A percentile compares a stretch with the other conserved stretches of the same genome.
phyloP scores from a whole-genome alignment of 2,797 vertebrate genomes.

The Delichon dasypus region DNA sequence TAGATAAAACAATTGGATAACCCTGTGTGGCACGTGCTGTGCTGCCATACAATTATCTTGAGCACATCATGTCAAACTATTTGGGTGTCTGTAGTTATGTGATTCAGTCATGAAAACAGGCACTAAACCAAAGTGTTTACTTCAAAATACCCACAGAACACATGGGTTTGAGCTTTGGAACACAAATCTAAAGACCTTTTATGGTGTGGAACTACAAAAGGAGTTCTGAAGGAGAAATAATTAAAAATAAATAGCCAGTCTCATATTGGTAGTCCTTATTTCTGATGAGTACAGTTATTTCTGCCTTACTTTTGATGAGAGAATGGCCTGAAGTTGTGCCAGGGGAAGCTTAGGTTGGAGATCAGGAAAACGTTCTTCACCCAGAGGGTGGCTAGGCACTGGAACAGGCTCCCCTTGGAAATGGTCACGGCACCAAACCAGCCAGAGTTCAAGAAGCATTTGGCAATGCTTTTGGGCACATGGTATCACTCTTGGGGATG shows the following conservation, averaged over 20 bases:
- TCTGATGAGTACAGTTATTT: background rate
- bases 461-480: background rate
- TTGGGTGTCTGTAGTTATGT: background rate
- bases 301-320: background rate
- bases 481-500: background rate
- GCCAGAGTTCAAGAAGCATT: background rate
- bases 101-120: background rate
- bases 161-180: background rate
- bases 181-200: background rate
- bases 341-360: background rate
- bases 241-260: background rate
- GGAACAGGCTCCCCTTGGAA: background rate
- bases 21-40: background rate
- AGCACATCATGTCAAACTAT: background rate
- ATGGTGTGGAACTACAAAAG: background rate
- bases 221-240: background rate
- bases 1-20: background rate
- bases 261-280: background rate
- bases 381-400: background rate
- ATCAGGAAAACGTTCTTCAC: background rate
- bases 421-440: background rate
- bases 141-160: background rate
- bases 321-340: background rate
- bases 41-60: background rate
- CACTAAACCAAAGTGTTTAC: background rate